These are phyloP conservation scores for Gephyroberyx darwinii DNA, from an alignment of 2,797 vertebrate species.

Conservation along the genomic window DNA sequence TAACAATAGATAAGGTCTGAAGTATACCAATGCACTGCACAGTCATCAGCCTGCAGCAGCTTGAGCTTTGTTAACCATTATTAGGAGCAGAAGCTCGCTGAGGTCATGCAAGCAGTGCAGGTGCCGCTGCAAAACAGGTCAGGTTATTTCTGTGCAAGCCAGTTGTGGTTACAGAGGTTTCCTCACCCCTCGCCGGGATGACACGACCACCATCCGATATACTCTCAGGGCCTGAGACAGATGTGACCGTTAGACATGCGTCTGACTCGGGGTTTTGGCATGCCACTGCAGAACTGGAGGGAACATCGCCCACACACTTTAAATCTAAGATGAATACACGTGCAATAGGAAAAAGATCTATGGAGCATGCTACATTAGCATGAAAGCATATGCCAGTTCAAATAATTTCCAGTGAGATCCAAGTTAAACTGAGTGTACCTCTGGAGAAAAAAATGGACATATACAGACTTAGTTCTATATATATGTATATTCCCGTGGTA, in stretches of 20 bases:
- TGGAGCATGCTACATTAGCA: slow-evolving; percentile 11
- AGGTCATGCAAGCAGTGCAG: slow-evolving; percentile 44
- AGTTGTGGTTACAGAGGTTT: slow-evolving; percentile 55
- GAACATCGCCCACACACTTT: slow-evolving; percentile 65
- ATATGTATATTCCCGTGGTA: background rate
- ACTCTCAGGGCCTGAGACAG: slow-evolving; percentile 33
- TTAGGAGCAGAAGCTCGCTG: slow-evolving; percentile 29
- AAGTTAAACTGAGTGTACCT: slow-evolving; percentile 33
- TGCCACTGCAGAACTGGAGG: slow-evolving; percentile 39
- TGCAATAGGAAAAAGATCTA: slow-evolving; percentile 23
- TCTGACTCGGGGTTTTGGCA: slow-evolving; percentile 60
- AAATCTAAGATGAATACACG: slow-evolving; percentile 40
- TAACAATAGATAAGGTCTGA: slow-evolving; percentile 33
- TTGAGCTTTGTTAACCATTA: slow-evolving; percentile 60
- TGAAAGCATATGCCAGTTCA: background rate
- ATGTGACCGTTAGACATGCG: slow-evolving; percentile 41
- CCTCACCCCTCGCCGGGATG: slow-evolving; percentile 23
- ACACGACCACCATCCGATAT: slow-evolving; percentile 42
- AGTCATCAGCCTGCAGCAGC: slow-evolving; percentile 42
- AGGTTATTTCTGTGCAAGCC: slow-evolving; percentile 56
- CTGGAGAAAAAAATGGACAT: background rate
- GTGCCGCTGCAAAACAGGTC: slow-evolving; percentile 39
- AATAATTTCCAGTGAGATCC: slow-evolving; percentile 21
- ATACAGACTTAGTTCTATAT: background rate
- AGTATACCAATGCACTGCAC: slow-evolving; percentile 22